Evolutionary conservation across 2,797 vertebrate genomes (phyloP).

Genomic region (Bradypodion pumilum): DNA sequence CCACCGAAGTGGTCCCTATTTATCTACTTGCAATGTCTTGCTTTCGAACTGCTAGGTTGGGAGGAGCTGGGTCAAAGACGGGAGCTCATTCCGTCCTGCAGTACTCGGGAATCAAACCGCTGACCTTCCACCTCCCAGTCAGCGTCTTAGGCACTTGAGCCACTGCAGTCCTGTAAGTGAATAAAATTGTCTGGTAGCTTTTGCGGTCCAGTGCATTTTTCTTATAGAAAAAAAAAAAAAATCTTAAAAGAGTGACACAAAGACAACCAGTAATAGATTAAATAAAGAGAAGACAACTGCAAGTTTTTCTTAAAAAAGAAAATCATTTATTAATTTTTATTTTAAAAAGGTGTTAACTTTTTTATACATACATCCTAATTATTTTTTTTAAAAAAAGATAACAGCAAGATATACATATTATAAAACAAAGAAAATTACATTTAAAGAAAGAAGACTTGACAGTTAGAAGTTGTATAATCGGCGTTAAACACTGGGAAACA

Average conservation of each 20-base stretch:
- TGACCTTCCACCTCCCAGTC: too few relatives aligned
- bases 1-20: too few relatives aligned
- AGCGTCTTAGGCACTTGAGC: too few relatives aligned
- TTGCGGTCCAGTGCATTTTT: too few relatives aligned
- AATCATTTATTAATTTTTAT: slow-evolving; percentile 56
- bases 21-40: too few relatives aligned
- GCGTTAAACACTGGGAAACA: rapidly evolving
- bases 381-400: not conserved
- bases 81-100: too few relatives aligned
- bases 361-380: not conserved
- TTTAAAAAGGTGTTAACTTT: slow-evolving; percentile 43
- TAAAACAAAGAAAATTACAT: slow-evolving; percentile 33
- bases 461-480: slow-evolving; percentile 26
- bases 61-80: too few relatives aligned
- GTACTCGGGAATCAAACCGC: too few relatives aligned
- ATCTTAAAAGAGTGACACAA: not conserved
- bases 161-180: too few relatives aligned
- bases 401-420: slow-evolving; percentile 22
- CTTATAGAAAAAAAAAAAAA: not conserved
- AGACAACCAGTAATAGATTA: too few relatives aligned
- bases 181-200: not conserved
- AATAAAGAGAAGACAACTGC: not conserved
- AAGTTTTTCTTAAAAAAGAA: slow-evolving; percentile 53
- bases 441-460: not conserved
- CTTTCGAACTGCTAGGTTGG: too few relatives aligned